Percentiles rank a stretch among this genome's conserved stretches.
Evolutionary conservation across 2,113 vertebrate species (phyloP).

Genomic region (Potamarius usumacintae): DNA sequence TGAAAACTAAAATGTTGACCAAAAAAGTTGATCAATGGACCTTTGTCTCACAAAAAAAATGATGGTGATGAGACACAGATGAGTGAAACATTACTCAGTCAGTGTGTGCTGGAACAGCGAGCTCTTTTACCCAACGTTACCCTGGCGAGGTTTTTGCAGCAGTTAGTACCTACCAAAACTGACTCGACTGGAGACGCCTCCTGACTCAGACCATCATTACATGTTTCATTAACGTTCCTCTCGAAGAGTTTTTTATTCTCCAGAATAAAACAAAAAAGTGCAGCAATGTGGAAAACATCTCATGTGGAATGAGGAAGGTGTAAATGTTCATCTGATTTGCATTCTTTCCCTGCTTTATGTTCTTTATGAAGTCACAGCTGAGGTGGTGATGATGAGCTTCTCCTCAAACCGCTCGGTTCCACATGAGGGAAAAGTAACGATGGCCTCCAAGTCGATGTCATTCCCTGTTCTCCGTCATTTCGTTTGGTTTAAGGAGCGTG

Average conservation of each 20-base stretch:
- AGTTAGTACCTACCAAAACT: too few species aligned
- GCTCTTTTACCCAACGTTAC: too few species aligned
- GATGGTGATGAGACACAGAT: too few species aligned
- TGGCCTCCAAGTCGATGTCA: constrained; percentile 54
- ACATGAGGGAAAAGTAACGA: constrained; percentile 71
- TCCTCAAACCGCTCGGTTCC: constrained; percentile 66
- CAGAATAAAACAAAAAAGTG: constrained; percentile 48
- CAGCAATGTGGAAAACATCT: constrained; percentile 24
- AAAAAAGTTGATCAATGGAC: too few species aligned
- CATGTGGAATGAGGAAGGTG: constrained; percentile 61
- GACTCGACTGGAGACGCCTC: constrained; percentile 70
- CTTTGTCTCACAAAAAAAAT: too few species aligned
- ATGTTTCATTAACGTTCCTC: constrained; percentile 75
- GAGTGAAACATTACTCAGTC: too few species aligned
- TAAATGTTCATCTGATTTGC: constrained; percentile 73
- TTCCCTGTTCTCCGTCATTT: constrained; percentile 63
- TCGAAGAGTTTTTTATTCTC: constrained; percentile 60
- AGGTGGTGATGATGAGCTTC: constrained; percentile 52
- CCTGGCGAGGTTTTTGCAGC: too few species aligned
- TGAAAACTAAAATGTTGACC: too few species aligned
- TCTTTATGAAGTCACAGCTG: constrained; percentile 61
- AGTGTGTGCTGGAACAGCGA: too few species aligned
- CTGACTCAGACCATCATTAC: constrained; percentile 75
- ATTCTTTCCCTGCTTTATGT: constrained; percentile 57
- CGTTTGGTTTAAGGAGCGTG: constrained; percentile 68